Conservation (phyloP, 2,888 invertebrate genomes). For the Nemurella pictetii region DNA sequence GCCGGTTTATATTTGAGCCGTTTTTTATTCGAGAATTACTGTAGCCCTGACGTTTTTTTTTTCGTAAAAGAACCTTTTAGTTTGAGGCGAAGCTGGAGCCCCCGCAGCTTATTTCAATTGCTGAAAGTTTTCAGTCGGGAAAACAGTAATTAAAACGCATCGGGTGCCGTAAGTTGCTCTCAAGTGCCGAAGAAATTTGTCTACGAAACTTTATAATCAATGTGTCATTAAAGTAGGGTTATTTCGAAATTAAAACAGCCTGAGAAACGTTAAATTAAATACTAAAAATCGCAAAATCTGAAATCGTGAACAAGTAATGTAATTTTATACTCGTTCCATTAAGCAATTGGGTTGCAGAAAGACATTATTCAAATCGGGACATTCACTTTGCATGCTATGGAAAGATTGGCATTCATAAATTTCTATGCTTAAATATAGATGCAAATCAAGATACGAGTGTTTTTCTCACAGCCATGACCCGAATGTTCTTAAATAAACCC, state of each 20-base stretch:
- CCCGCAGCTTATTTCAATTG: background rate
- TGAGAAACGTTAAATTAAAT: background rate
- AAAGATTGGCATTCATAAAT: background rate
- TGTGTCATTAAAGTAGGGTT: background rate
- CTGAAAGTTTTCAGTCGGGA: background rate
- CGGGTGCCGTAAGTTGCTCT: background rate
- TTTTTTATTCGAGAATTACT: background rate
- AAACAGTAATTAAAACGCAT: background rate
- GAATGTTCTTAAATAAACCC: background rate
- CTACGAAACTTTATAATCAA: background rate
- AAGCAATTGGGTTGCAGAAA: background rate
- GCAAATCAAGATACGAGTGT: background rate
- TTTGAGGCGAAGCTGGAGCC: background rate
- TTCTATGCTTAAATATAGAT: background rate
- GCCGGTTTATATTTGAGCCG: background rate
- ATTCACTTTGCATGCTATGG: background rate
- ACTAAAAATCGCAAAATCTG: background rate
- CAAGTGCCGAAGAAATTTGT: background rate
- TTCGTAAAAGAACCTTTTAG: background rate
- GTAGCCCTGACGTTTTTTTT: background rate
- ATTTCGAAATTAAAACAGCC: background rate
- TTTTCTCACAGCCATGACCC: background rate
- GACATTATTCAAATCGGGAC: background rate
- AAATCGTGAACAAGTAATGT: background rate
- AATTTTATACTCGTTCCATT: background rate